Conservation (phyloP, 2,797 vertebrate genomes). For the Acridotheres tristis region DNA sequence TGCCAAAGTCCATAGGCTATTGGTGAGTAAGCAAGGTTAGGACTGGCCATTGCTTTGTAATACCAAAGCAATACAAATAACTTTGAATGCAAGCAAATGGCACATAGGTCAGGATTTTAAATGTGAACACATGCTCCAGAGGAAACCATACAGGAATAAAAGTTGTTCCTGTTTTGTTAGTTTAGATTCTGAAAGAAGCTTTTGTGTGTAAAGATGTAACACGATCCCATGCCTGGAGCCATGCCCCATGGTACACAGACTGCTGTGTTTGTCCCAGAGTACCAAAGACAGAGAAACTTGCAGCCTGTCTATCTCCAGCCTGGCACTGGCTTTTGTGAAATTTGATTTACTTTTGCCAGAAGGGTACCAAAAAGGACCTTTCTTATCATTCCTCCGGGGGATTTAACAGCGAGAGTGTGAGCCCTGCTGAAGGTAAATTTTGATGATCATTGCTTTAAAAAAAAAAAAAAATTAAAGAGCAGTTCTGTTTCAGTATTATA, state of each 20-base stretch:
- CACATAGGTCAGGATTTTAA: slow-evolving; percentile 77
- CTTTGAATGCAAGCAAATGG: slow-evolving; percentile 71
- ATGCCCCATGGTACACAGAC: slow-evolving; percentile 71
- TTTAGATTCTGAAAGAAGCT: slow-evolving; percentile 81
- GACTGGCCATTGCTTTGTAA: slow-evolving; percentile 44
- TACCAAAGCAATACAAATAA: slow-evolving; percentile 66
- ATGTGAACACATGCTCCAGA: slow-evolving; percentile 78
- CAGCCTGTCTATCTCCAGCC: slow-evolving; percentile 61
- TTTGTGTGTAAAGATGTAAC: slow-evolving; percentile 82
- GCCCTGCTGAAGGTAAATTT: slow-evolving; percentile 55
- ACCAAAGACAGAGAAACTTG: slow-evolving; percentile 60
- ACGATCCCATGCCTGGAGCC: slow-evolving; percentile 71
- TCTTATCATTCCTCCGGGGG: slow-evolving; percentile 25
- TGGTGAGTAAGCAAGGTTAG: slow-evolving; percentile 44
- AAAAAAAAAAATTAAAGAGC: slow-evolving; percentile 71
- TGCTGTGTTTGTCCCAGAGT: slow-evolving; percentile 75
- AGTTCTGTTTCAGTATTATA: slow-evolving; percentile 74
- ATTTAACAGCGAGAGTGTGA: slow-evolving; percentile 42
- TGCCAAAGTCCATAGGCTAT: slow-evolving; percentile 22
- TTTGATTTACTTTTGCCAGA: slow-evolving; percentile 66
- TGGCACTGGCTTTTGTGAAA: slow-evolving; percentile 71
- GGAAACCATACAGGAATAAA: slow-evolving; percentile 73
- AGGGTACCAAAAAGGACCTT: slow-evolving; percentile 63
- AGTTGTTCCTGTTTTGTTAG: slow-evolving; percentile 80
- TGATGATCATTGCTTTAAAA: slow-evolving; percentile 58